phyloP scores from a whole-genome alignment of 2,888 invertebrate genomes.

The Autographa gamma region DNA sequence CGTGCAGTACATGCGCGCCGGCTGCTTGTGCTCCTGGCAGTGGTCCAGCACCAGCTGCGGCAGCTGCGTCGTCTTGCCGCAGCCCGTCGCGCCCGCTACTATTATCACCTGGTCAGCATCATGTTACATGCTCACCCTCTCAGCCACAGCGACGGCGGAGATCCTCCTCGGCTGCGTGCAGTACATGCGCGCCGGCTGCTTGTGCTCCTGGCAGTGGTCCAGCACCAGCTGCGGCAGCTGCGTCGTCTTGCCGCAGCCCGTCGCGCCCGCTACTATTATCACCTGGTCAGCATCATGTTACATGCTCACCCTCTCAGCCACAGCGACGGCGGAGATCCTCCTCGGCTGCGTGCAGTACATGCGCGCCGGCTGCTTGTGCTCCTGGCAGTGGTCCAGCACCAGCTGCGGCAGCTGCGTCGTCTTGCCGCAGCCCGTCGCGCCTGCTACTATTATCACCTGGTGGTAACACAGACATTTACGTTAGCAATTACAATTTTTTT shows the following conservation, averaged over 20 bases:
- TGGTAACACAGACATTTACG: conserved; percentile 3
- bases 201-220: conserved; percentile 91
- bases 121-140: conserved; percentile 92
- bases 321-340: conserved; percentile 96
- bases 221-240: conserved; percentile 98
- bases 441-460: conserved; percentile 92
- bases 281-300: conserved; percentile 76
- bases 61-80: too few species aligned
- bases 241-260: conserved; percentile 98
- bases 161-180: conserved; percentile 98
- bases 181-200: conserved; percentile 93
- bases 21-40: too few species aligned
- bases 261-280: conserved; percentile 94
- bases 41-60: too few species aligned
- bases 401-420: conserved; percentile 98
- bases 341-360: conserved; percentile 98
- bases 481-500: too few species aligned
- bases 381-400: conserved; percentile 93
- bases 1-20: too few species aligned
- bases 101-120: too few species aligned
- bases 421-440: conserved; percentile 98
- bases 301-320: conserved; percentile 92
- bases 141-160: conserved; percentile 96
- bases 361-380: conserved; percentile 90
- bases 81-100: too few species aligned